phyloP scores from a whole-genome alignment of 2,797 vertebrate species.

The Gallinago nigripennis region DNA sequence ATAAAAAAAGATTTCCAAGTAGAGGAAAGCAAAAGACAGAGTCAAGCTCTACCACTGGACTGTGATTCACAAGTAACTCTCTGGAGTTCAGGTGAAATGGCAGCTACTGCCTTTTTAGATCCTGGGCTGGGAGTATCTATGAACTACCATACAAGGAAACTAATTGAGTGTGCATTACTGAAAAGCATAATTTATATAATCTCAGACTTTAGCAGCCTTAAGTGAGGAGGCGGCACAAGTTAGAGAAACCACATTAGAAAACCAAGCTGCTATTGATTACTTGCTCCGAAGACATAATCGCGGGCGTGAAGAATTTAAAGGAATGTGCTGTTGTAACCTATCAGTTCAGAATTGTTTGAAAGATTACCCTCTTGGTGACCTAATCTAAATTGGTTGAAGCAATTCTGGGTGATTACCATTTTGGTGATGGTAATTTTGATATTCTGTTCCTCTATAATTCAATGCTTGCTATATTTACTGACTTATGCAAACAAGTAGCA shows the following conservation, averaged over 20 bases:
- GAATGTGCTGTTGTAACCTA: neutral
- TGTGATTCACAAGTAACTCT: neutral
- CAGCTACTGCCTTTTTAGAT: neutral
- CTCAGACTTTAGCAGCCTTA: neutral
- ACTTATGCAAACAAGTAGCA: neutral
- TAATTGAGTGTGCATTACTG: neutral
- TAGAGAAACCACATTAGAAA: neutral
- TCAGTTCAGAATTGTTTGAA: too few relatives aligned
- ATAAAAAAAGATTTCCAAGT: neutral
- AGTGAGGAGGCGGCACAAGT: neutral
- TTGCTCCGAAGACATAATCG: neutral
- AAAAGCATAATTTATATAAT: neutral
- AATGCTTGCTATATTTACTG: neutral
- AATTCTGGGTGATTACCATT: neutral
- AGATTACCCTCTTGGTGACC: neutral
- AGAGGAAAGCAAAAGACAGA: neutral
- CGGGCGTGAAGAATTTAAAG: neutral
- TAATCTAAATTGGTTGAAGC: neutral
- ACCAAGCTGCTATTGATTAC: neutral
- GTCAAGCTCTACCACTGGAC: neutral
- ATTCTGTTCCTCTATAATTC: neutral
- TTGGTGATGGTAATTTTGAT: neutral
- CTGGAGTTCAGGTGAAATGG: neutral
- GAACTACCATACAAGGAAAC: neutral
- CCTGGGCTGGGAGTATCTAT: neutral